Evolutionary conservation across 2,888 invertebrate genomes (phyloP).

Genomic region (Himalopsyche anomala): DNA sequence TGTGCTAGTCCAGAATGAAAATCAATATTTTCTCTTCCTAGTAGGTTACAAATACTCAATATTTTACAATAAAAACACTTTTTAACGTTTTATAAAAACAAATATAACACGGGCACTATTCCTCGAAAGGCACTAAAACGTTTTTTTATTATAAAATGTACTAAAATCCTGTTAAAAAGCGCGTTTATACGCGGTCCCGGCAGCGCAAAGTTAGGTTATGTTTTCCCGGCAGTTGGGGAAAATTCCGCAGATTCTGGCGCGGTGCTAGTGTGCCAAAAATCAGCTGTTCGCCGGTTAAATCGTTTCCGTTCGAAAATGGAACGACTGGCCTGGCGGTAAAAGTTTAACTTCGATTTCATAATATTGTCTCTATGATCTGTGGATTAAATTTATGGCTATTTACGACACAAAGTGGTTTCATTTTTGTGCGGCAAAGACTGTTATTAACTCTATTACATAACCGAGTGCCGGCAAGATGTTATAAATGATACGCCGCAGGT

Average conservation of each 20-base stretch:
- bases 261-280: slow-evolving; percentile 47
- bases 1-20: background rate
- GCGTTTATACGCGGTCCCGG: background rate
- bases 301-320: slow-evolving; percentile 31
- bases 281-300: slow-evolving; percentile 56
- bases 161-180: background rate
- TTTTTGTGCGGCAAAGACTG: background rate
- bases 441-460: background rate
- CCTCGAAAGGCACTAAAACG: slow-evolving; percentile 6
- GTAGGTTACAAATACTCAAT: background rate
- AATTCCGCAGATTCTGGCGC: slow-evolving; percentile 52
- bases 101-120: slow-evolving; percentile 4
- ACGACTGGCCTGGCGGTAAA: slow-evolving; percentile 7
- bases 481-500: background rate
- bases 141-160: slow-evolving; percentile 1
- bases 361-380: background rate
- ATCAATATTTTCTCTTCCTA: background rate
- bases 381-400: slow-evolving; percentile 13
- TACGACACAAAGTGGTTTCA: background rate
- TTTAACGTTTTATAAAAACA: background rate
- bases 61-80: background rate
- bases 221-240: slow-evolving; percentile 58
- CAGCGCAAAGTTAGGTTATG: slow-evolving; percentile 56
- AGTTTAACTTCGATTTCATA: background rate
- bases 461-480: background rate